Evolutionary conservation across 1,140 invertebrate species (phyloP).

Genomic region (Meloidogyne chitwoodi): DNA sequence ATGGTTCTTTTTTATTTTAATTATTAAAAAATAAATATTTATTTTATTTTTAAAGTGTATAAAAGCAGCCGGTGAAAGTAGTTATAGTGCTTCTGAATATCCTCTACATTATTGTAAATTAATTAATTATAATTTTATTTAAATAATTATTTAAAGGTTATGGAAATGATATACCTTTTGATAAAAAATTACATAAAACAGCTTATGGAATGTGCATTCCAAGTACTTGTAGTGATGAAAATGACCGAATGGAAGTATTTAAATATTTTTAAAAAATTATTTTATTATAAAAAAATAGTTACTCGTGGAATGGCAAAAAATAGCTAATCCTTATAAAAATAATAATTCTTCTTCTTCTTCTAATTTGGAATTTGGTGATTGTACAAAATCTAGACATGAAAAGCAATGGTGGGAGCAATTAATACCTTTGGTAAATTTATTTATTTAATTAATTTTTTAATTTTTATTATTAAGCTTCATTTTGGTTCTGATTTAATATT

Average conservation of each 20-base stretch:
- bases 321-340: conserved; percentile 26
- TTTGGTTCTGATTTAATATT: conserved; percentile 54
- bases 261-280: conserved; percentile 1
- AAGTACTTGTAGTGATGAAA: conserved; percentile 44
- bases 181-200: conserved; percentile 18
- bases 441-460: background rate
- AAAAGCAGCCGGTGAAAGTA: conserved; percentile 54
- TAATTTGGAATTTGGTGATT: conserved; percentile 44
- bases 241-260: conserved; percentile 42
- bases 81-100: conserved; percentile 54
- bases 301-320: conserved; percentile 48
- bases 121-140: background rate
- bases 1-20: conserved; percentile 17
- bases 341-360: too few species aligned
- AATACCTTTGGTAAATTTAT: conserved; percentile 36
- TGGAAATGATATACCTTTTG: background rate
- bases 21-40: too few species aligned
- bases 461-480: conserved; percentile 32
- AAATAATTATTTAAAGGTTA: background rate
- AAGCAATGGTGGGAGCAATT: conserved; percentile 56
- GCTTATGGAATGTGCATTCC: conserved; percentile 58
- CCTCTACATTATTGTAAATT: conserved; percentile 56
- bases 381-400: conserved; percentile 51
- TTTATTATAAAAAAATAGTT: conserved; percentile 37
- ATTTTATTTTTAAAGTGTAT: conserved; percentile 29